Evolutionary conservation across 2,888 invertebrate genomes (phyloP).

Genomic region (Clivina fossor): DNA sequence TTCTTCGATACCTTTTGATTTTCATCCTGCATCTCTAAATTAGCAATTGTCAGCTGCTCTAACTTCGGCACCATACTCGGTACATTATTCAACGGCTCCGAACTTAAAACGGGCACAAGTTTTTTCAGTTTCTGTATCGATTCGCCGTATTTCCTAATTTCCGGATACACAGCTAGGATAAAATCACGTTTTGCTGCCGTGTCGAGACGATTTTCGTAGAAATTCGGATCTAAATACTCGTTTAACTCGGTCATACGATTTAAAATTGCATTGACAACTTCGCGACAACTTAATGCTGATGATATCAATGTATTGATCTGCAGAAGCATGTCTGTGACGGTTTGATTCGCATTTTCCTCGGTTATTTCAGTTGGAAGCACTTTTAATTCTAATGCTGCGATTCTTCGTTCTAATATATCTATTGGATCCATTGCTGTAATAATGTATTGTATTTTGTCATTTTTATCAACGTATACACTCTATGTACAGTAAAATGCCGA

Average conservation of each 20-base stretch:
- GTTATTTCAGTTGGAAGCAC: constrained; percentile 49
- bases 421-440: constrained; percentile 42
- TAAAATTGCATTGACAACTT: constrained; percentile 53
- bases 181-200: constrained; percentile 55
- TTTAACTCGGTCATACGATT: constrained; percentile 55
- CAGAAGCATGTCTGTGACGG: constrained; percentile 52
- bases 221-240: constrained; percentile 53
- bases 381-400: constrained; percentile 54
- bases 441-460: too few relatives aligned
- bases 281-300: constrained; percentile 57
- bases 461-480: too few relatives aligned
- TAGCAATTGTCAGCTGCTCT: constrained; percentile 50
- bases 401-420: constrained; percentile 54
- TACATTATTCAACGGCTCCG: constrained; percentile 51
- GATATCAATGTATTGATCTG: constrained; percentile 56
- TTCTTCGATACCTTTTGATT: constrained; percentile 49
- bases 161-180: constrained; percentile 53
- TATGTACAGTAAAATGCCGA: too few relatives aligned
- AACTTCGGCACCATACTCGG: constrained; percentile 53
- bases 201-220: constrained; percentile 53
- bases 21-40: constrained; percentile 52
- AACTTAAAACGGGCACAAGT: constrained; percentile 52
- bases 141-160: constrained; percentile 52
- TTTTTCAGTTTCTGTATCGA: constrained; percentile 51
- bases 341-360: constrained; percentile 45